A percentile compares a stretch with the other conserved stretches of the same genome.
phyloP scores from a whole-genome alignment of 2,797 vertebrate genomes.

The Sebastes vulpes region DNA sequence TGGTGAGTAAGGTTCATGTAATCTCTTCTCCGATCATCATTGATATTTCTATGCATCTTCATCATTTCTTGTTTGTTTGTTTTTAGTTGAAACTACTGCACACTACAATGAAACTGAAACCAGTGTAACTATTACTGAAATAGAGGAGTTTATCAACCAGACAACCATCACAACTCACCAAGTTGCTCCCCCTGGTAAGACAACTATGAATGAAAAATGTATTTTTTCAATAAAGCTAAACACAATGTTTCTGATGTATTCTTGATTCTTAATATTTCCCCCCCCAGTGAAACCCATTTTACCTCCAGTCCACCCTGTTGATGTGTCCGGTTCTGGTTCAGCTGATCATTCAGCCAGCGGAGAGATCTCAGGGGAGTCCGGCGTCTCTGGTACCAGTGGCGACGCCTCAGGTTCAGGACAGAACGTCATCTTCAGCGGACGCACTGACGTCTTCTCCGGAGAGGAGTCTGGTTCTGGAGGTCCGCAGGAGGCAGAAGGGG shows the following conservation, averaged over 20 bases:
- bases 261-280: constrained; percentile 6
- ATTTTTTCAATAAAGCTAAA: not conserved
- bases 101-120: constrained; percentile 60
- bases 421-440: constrained; percentile 45
- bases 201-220: not conserved
- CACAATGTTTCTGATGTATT: not conserved
- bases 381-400: constrained; percentile 50
- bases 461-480: constrained; percentile 60
- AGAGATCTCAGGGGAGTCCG: constrained; percentile 47
- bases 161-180: constrained; percentile 38
- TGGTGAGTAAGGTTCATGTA: constrained; percentile 30
- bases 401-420: constrained; percentile 56
- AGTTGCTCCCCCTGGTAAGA: constrained; percentile 51
- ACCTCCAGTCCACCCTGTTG: constrained; percentile 63
- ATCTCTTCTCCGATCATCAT: not conserved
- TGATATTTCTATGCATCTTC: no score
- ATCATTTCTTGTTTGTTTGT: not conserved
- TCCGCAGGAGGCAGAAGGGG: constrained; percentile 65
- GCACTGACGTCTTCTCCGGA: constrained; percentile 50
- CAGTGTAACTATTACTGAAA: constrained; percentile 44
- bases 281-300: constrained; percentile 56
- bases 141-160: constrained; percentile 56
- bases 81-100: constrained; percentile 44
- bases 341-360: constrained; percentile 60
- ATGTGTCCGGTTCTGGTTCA: constrained; percentile 76